Conservation (phyloP, 2,113 vertebrate genomes). For the Aptenodytes patagonicus region DNA sequence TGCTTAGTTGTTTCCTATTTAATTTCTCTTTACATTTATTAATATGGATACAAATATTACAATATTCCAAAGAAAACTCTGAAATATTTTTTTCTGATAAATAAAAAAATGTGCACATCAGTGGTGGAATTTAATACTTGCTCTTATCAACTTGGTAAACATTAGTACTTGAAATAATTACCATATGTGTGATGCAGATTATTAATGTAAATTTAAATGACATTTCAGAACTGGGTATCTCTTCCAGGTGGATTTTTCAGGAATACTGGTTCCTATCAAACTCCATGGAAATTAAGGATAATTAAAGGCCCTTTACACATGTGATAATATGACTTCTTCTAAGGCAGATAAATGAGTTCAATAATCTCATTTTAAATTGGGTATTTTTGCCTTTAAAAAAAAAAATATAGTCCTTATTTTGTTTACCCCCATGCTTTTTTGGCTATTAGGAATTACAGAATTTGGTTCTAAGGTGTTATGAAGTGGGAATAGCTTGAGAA, state of each 20-base stretch:
- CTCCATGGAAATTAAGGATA: not conserved
- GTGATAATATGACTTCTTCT: not conserved
- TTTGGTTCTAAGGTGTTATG: not conserved
- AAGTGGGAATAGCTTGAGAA: not conserved
- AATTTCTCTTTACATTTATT: conserved; percentile 47
- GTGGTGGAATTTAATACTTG: not conserved
- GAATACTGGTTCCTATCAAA: not conserved
- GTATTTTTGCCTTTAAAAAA: not conserved
- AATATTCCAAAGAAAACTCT: conserved; percentile 22
- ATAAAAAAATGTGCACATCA: not conserved
- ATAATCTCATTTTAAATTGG: not conserved
- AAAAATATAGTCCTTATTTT: not conserved
- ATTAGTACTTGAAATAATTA: not conserved
- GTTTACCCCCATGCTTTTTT: not conserved
- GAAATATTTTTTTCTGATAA: not conserved
- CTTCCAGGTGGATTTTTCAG: not conserved
- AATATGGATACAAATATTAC: not conserved
- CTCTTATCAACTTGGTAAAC: not conserved
- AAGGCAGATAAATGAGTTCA: not conserved
- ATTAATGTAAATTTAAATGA: not conserved
- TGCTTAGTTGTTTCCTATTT: conserved; percentile 50
- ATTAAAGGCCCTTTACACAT: not conserved
- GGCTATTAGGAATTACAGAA: not conserved
- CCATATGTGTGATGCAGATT: not conserved
- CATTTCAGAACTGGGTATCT: not conserved